Base-by-base conservation (phyloP, 2,888 invertebrate species). In the Drosophila robusta region DNA sequence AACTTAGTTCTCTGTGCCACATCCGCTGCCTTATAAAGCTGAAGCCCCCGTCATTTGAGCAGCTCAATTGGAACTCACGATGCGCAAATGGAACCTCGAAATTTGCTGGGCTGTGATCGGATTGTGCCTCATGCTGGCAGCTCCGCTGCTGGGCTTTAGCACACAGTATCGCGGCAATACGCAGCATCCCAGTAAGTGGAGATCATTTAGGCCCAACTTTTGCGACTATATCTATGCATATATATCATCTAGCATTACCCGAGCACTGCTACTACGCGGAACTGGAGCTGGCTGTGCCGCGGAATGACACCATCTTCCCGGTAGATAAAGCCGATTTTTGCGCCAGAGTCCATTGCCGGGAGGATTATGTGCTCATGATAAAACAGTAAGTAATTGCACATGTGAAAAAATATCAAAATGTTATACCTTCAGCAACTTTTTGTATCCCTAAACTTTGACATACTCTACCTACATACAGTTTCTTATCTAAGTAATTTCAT, bases 291-390 rank as follows among this genome's bases (percentile, higher is more conserved):
- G 64, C 78, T 0, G 75, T 90, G 14, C 82, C 83, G 0, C 47
- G 77, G 0, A 83, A 90, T 44, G 64, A 54, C 4, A 83, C 75
- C 3, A 5, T 74, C 8, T 75, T 63, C 56, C 90, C 90, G 12
- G 70, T 72, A 14, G 64, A 81, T 56, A 56, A 77, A 0, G 38
- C 69, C 5, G 58, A 67, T 12, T 68, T 71, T 42, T 90, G 90
- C 38, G 79, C 80, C 8, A 55, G 66, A 26, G 55, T 90, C 2
- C 51, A 71, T 54, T 90, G 90, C 26, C 79, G 79, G 1, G 80
- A 89, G 11, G 90, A 90, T 51, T 90, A 78, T 46, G 82, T 90
- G 24, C 78, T 90, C 39, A 60, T 80, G 63, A 80, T 90, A n/a
- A 80, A 76, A 46, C 83, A 90, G 90, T 90, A 70, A 84, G 85